Evolutionary conservation across 2,888 invertebrate species (phyloP), one percentile per base, ranked within the genome.

Genomic region (Scaptomyza caliginosa): DNA sequence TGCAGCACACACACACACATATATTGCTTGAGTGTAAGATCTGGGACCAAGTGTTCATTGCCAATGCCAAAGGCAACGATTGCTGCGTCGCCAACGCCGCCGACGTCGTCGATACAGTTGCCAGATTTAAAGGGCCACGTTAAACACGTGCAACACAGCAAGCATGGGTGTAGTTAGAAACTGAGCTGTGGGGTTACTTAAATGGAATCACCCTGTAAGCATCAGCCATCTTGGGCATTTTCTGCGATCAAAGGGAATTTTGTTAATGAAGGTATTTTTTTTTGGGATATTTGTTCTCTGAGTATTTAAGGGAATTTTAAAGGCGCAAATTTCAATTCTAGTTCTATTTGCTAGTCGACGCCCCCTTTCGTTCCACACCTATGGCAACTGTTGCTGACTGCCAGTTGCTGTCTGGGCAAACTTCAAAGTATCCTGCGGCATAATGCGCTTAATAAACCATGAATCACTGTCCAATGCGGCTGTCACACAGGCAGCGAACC

Each of bases 391-490:
- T 57, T 40, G 62, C 26, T 36, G 58, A 32, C 8, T 42, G 36
- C 49, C 26, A 21, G 23, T 30, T 51, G 50, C 45, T 57, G 50
- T 34, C 38, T 40, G 48, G 67, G 60, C 73, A 69, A 86, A 82
- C 81, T 82, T 82, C 81, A 82, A 83, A 84, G 88, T 80, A 67
- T 88, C 84, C 86, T 88, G 87, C 89, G 88, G 89, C 88, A 88
- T 89, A 89, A 89, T 89, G 84, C 88, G 90, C 89, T 89, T 89
- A 89, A 89, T 89, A 89, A 89, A 89, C 90, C 89, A 89, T 89
- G 89, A 89, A 90, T 89, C 89, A 89, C 88, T 84, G 84, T 84
- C 84, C 81, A 77, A 75, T 46, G 86, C 58, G 85, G 62, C 86
- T 77, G 86, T 82, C 82, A 82, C 72, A 49, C 56, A 21, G 30